Percentiles rank a stretch among this genome's conserved stretches.
These are phyloP conservation scores for Drosophila hydei DNA, from an alignment of 1,140 invertebrate species.

Conservation along the genomic window DNA sequence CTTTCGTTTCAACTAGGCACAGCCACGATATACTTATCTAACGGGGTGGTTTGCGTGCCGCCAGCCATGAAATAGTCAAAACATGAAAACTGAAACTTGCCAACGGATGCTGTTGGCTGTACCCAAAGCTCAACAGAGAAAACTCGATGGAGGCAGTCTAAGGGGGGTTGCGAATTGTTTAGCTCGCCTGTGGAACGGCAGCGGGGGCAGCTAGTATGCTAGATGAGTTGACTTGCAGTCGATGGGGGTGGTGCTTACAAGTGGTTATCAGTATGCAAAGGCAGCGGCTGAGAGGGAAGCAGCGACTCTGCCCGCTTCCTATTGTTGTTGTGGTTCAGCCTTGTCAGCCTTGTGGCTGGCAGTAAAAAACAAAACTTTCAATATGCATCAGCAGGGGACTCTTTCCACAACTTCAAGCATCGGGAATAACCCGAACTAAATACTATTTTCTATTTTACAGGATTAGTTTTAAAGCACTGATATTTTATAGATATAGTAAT, in stretches of 20 bases:
- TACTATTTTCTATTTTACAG: too few relatives aligned
- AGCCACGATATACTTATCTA: slow-evolving; percentile 27
- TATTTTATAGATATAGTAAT: too few relatives aligned
- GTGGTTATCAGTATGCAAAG: slow-evolving; percentile 67
- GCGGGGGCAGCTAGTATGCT: neutral
- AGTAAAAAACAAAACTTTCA: slow-evolving; percentile 58
- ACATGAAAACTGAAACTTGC: slow-evolving; percentile 46
- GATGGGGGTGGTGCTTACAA: slow-evolving; percentile 57
- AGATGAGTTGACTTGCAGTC: neutral
- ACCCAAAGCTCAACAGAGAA: slow-evolving; percentile 5
- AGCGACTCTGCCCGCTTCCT: neutral
- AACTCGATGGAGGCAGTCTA: neutral
- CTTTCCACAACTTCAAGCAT: neutral
- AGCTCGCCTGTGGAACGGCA: neutral
- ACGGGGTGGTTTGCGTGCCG: slow-evolving; percentile 50
- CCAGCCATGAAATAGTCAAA: slow-evolving; percentile 47
- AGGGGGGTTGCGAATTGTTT: slow-evolving; percentile 1
- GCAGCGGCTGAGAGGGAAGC: neutral
- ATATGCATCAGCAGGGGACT: slow-evolving; percentile 53
- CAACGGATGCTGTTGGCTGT: slow-evolving; percentile 42
- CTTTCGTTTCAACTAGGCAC: slow-evolving; percentile 39
- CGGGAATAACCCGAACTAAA: neutral
- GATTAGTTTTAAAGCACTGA: too few relatives aligned
- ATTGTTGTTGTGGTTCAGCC: slow-evolving; percentile 1
- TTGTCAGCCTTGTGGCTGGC: slow-evolving; percentile 8